Conservation (phyloP, 2,888 invertebrate species). For the Frankliniella fusca region DNA sequence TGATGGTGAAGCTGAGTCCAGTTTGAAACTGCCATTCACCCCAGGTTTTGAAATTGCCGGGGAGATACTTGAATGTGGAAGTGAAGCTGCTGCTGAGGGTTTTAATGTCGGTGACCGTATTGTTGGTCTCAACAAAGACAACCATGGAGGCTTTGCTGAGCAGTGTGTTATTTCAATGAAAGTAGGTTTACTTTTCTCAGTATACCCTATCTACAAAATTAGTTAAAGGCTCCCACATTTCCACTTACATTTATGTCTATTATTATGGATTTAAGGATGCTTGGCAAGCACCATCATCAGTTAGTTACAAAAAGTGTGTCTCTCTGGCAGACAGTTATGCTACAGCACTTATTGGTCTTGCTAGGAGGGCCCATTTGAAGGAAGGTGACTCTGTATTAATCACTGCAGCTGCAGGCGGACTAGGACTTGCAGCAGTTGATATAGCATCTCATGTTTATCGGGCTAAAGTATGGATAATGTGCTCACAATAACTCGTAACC, state of each 20-base stretch:
- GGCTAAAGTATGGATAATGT: constrained; percentile 52
- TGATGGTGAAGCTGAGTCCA: constrained; percentile 50
- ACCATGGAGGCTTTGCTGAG: constrained; percentile 58
- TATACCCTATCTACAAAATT: neutral
- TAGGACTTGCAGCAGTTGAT: constrained; percentile 63
- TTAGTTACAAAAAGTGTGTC: constrained; percentile 55
- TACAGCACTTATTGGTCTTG: constrained; percentile 60
- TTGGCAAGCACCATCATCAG: constrained; percentile 55
- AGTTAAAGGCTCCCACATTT: neutral
- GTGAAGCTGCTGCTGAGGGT: constrained; percentile 45
- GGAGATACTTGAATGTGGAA: constrained; percentile 53
- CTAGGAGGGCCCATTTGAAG: constrained; percentile 51
- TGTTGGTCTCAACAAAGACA: constrained; percentile 54
- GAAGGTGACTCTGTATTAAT: constrained; percentile 59
- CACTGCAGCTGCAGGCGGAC: constrained; percentile 60
- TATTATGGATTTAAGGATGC: constrained; percentile 52
- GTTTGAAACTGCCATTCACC: constrained; percentile 54
- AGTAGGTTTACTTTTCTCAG: constrained; percentile 41
- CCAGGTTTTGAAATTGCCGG: constrained; percentile 65
- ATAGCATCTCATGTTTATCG: constrained; percentile 63
- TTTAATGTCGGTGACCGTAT: constrained; percentile 56
- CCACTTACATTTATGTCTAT: constrained; percentile 35
- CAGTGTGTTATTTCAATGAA: constrained; percentile 52
- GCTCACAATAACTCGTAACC: neutral
- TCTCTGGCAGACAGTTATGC: constrained; percentile 59